phyloP scores from a whole-genome alignment of 1,140 invertebrate genomes.

The Helicorthomorpha holstii region DNA sequence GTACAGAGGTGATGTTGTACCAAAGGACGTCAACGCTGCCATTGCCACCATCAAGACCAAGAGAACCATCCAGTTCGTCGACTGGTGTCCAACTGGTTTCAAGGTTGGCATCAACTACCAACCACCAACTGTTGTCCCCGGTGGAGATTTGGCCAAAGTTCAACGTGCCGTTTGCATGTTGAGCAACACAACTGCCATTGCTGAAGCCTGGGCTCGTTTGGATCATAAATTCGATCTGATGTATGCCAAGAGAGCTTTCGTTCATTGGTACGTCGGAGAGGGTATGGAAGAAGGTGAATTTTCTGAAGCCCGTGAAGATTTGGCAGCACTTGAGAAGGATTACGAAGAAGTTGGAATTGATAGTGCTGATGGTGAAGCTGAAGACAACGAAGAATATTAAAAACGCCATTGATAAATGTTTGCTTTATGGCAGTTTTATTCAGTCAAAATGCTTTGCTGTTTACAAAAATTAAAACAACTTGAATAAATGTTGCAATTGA shows the following conservation, averaged over 20 bases:
- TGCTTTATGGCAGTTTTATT: no score
- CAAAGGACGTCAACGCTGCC: conserved; percentile 73
- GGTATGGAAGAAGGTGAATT: conserved; percentile 65
- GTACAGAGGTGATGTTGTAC: conserved; percentile 50
- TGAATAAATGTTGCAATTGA: no score
- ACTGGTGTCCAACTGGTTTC: conserved; percentile 67
- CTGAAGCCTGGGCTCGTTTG: conserved; percentile 35
- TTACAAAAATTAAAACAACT: no score
- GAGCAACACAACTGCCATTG: conserved; percentile 48
- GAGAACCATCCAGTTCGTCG: conserved; percentile 57
- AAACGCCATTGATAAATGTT: background rate
- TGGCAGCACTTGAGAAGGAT: conserved; percentile 44
- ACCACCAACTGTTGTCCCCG: conserved; percentile 35
- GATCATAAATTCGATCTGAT: conserved; percentile 38
- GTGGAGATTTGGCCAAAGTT: conserved; percentile 57
- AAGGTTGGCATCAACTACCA: conserved; percentile 34
- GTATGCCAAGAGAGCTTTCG: conserved; percentile 24
- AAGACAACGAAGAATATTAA: conserved; percentile 29
- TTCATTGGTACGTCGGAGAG: conserved; percentile 38
- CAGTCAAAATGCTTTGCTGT: no score
- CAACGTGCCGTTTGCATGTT: conserved; percentile 69
- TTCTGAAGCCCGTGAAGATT: conserved; percentile 50
- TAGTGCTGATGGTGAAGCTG: conserved; percentile 34
- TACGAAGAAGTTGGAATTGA: conserved; percentile 48
- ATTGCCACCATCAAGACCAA: conserved; percentile 70